Conservation (phyloP, 2,797 vertebrate genomes). For the Megalops cyprinoides region DNA sequence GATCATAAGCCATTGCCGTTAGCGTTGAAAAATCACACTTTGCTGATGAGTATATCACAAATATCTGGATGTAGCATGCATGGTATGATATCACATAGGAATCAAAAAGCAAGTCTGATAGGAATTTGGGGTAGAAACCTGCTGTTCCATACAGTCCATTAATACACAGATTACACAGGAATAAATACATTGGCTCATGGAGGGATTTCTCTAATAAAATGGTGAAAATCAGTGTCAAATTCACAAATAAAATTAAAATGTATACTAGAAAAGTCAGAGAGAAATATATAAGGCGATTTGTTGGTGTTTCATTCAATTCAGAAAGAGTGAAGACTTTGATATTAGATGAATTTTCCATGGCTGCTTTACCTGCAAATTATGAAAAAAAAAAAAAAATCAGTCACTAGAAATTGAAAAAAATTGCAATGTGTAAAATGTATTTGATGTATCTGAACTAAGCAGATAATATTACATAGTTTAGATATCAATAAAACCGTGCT, state of each 20-base stretch:
- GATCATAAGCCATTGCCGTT: constrained; percentile 43
- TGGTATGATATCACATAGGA: constrained; percentile 8
- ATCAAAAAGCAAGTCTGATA: not conserved
- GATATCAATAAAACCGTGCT: no score
- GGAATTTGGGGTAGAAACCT: constrained; percentile 21
- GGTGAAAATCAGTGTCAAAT: not conserved
- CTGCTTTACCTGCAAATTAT: not conserved
- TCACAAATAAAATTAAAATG: constrained; percentile 5
- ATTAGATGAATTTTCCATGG: constrained; percentile 9
- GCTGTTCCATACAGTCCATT: constrained; percentile 23
- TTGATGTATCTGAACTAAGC: no score
- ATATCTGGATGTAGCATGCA: not conserved
- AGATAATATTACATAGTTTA: no score
- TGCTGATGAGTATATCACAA: constrained; percentile 18
- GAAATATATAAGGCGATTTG: not conserved
- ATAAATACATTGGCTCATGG: constrained; percentile 27
- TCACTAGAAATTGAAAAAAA: no score
- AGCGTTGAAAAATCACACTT: constrained; percentile 40
- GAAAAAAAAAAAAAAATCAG: no score
- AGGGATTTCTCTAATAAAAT: not conserved
- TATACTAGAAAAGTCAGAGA: constrained; percentile 11
- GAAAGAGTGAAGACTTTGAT: not conserved
- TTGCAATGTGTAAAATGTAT: no score
- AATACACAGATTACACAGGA: constrained; percentile 25
- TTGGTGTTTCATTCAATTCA: not conserved